Conservation (phyloP, 2,888 invertebrate species). For the Exocentrus adspersus region DNA sequence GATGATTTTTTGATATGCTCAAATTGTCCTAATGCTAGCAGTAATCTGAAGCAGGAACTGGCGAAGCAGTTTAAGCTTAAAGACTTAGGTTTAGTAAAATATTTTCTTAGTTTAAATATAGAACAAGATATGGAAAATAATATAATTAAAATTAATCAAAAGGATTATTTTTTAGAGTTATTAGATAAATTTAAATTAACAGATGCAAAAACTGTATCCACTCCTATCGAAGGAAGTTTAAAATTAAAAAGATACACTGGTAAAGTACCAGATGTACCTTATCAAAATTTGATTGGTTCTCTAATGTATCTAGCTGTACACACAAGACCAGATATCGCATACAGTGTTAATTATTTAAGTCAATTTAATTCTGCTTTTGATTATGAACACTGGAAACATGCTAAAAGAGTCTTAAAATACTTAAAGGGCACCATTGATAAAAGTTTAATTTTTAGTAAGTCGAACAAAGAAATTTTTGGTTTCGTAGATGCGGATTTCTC, state of each 20-base stretch:
- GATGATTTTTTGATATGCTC: conserved; percentile 15
- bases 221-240: conserved; percentile 26
- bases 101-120: conserved; percentile 5
- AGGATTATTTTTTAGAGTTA: conserved; percentile 8
- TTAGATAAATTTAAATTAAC: conserved; percentile 3
- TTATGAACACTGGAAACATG: background rate
- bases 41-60: background rate
- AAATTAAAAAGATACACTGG: background rate
- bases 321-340: conserved; percentile 34
- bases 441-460: background rate
- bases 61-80: background rate
- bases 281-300: conserved; percentile 30
- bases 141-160: conserved; percentile 1
- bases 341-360: conserved; percentile 23
- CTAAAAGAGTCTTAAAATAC: background rate
- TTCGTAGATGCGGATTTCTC: background rate
- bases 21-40: background rate
- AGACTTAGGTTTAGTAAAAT: conserved; percentile 12
- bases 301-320: conserved; percentile 30
- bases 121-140: background rate
- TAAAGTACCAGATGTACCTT: conserved; percentile 4
- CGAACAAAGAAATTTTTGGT: background rate
- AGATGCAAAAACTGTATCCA: conserved; percentile 23
- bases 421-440: background rate
- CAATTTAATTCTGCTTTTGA: background rate